phyloP scores from a whole-genome alignment of 2,888 invertebrate genomes.

The Allolobophora icterica region DNA sequence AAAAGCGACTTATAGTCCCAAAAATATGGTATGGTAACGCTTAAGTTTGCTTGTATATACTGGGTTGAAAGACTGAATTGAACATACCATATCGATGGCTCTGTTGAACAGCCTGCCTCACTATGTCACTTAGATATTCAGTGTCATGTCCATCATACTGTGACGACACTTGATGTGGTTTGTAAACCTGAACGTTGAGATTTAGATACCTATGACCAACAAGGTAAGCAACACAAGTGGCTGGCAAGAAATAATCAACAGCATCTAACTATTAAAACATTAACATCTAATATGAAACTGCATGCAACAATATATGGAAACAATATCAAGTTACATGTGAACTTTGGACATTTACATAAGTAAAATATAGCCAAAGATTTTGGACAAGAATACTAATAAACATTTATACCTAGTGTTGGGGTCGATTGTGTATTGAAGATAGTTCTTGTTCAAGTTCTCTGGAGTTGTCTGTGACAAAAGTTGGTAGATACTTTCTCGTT shows the following conservation, averaged over 20 bases:
- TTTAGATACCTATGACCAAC: conserved; percentile 58
- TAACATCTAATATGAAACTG: no score
- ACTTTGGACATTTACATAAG: neutral
- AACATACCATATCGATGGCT: conserved; percentile 55
- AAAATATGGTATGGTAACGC: neutral
- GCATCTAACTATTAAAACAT: neutral
- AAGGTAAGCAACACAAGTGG: neutral
- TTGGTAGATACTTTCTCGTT: conserved; percentile 91
- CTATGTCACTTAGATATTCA: conserved; percentile 58
- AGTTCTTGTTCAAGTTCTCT: conserved; percentile 90
- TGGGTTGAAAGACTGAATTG: neutral
- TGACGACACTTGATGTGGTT: conserved; percentile 66
- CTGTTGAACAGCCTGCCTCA: conserved; percentile 63
- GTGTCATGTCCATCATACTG: conserved; percentile 72
- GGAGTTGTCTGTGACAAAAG: conserved; percentile 92
- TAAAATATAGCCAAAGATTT: neutral
- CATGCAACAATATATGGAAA: neutral
- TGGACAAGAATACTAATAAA: neutral
- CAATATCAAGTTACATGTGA: neutral
- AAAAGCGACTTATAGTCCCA: no score
- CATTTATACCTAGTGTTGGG: conserved; percentile 69
- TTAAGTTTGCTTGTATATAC: neutral
- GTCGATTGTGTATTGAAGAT: conserved; percentile 68
- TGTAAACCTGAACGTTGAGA: conserved; percentile 55
- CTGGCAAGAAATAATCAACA: neutral